These are phyloP conservation scores for Leiothrix lutea DNA, from an alignment of 2,113 vertebrate species.

Conservation along the genomic window DNA sequence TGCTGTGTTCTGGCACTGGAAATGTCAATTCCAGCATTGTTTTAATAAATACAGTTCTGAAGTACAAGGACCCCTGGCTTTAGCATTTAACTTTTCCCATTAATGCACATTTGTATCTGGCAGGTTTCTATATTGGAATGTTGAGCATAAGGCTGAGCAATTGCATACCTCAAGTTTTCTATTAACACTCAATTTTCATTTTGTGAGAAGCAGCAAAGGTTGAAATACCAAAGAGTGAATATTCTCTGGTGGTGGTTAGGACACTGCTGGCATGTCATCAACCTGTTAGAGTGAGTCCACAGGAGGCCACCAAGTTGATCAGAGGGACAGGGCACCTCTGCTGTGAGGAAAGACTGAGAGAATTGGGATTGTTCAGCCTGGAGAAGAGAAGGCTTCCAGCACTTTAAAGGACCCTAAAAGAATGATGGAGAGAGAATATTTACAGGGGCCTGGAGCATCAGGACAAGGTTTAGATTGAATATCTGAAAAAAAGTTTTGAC, in stretches of 20 bases:
- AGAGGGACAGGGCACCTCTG: background rate
- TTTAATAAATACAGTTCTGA: background rate
- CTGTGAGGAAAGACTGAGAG: background rate
- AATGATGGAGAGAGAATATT: background rate
- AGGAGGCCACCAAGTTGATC: background rate
- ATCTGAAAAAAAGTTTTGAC: background rate
- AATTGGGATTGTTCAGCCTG: background rate
- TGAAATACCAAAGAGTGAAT: background rate
- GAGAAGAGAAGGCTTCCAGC: background rate
- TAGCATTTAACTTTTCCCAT: background rate
- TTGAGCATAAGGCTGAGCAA: background rate
- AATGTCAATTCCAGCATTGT: background rate
- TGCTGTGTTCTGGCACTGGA: background rate
- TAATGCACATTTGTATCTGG: background rate
- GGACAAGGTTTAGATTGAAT: background rate
- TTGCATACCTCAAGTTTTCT: background rate
- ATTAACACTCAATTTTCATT: background rate
- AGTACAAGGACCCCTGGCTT: background rate
- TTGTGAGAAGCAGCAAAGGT: background rate
- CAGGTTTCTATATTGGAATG: background rate
- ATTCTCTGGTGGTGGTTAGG: background rate
- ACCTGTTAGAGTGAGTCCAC: background rate
- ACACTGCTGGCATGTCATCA: background rate
- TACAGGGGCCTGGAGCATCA: background rate
- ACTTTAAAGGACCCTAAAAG: background rate